These are phyloP conservation scores for Mycteria americana DNA, from an alignment of 2,797 vertebrate species.

Conservation along the genomic window DNA sequence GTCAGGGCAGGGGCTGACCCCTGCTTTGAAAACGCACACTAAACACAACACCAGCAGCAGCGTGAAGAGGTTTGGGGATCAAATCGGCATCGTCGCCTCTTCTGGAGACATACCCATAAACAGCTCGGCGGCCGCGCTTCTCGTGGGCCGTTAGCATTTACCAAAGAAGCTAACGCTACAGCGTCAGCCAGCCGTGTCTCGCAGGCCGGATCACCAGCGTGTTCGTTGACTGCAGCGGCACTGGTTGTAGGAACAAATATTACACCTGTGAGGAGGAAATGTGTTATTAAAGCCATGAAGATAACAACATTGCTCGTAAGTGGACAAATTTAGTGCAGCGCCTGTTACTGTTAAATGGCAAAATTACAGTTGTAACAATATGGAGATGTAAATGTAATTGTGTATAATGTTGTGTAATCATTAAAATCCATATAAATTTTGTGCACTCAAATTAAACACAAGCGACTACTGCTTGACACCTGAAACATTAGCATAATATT, in stretches of 20 bases:
- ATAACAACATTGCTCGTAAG: constrained; percentile 12
- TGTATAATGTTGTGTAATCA: constrained; percentile 49
- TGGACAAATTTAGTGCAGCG: neutral
- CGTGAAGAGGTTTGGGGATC: neutral
- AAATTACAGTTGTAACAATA: constrained; percentile 38
- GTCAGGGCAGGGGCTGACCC: neutral
- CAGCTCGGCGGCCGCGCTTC: neutral
- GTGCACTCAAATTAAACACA: constrained; percentile 41
- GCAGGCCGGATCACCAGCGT: neutral
- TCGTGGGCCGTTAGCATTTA: neutral
- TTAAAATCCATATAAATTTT: constrained; percentile 58
- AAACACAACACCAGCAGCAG: neutral
- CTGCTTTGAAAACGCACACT: accelerated
- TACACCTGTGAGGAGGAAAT: neutral
- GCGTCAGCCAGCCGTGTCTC: accelerated
- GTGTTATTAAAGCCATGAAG: constrained; percentile 4
- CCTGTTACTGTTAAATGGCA: constrained; percentile 32
- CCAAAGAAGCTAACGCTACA: neutral
- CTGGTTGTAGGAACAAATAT: neutral
- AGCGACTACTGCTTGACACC: constrained; percentile 34
- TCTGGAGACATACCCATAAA: neutral
- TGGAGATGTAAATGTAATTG: constrained; percentile 53
- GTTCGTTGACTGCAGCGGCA: neutral
- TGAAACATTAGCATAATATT: constrained; percentile 61
- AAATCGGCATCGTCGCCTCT: neutral